Conservation (phyloP, 2,888 invertebrate species). For the Rutpela maculata region DNA sequence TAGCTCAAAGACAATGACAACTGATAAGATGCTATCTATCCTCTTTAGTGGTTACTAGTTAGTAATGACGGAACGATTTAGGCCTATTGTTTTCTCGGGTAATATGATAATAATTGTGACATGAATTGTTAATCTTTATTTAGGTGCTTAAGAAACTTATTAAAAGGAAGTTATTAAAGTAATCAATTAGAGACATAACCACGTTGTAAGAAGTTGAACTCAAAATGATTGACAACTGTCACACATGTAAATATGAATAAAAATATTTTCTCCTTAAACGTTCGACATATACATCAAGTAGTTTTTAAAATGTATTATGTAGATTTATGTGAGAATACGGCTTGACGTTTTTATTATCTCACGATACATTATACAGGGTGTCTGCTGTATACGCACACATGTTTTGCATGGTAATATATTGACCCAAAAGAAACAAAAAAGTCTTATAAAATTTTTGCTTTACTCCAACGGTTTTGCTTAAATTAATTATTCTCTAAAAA, state of each 20-base stretch:
- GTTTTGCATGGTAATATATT: too few relatives aligned
- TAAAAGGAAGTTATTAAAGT: constrained; percentile 28
- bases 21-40: constrained; percentile 38
- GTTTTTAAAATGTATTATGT: constrained; percentile 1
- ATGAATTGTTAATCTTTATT: constrained; percentile 30
- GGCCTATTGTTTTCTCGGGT: constrained; percentile 28
- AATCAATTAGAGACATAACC: background rate
- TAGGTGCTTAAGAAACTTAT: constrained; percentile 13
- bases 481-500: too few relatives aligned
- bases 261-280: background rate
- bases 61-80: constrained; percentile 29
- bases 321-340: background rate
- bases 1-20: constrained; percentile 38
- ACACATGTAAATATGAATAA: constrained; percentile 8
- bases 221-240: constrained; percentile 12
- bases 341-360: background rate
- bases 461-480: too few relatives aligned
- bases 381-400: too few relatives aligned
- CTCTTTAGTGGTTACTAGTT: background rate
- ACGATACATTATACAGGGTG: too few relatives aligned
- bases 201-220: constrained; percentile 12
- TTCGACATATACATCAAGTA: background rate
- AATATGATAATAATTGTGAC: constrained; percentile 43
- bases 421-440: too few relatives aligned
- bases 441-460: too few relatives aligned